Base-by-base conservation (phyloP, 2,113 vertebrate species). In the Callaeas wilsoni region DNA sequence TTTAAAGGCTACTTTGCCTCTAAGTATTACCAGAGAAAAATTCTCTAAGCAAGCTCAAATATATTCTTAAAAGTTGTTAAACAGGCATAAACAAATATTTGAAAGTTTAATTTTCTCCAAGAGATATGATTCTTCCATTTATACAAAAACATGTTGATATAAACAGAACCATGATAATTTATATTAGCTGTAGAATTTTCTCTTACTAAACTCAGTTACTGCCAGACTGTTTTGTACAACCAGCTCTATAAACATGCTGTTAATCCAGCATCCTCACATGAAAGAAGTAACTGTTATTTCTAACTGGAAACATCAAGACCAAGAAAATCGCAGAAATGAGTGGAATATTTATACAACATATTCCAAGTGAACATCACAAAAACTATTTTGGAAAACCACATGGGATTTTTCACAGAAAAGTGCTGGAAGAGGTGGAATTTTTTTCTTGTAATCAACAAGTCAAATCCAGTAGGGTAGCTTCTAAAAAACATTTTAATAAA, bases 221-320 rank as follows among this genome's bases (percentile, higher is more conserved):
- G 70, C 39, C 77, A 95, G 63, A 84, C 20, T 47, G 19, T 77
- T 92, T 89, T 81, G 74, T 71, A 94, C 81, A 81, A 96, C 87
- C 13, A 94, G 46, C 44, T 81, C 44, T 89, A 74, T 63, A 95
- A 93, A 92, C 63, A 90, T 44, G 26, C 57, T 81, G 39, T 56
- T 88, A 85, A 93, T 76, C 67, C 53, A 85, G 46, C 46, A 76
- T 62, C 81, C 79, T 71, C 79, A 78, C 35, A 84, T 41, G 44
- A 84, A 83, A 88, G 71, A 64, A 79, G 7, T 16, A 80, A 32
- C 41, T 30, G 20, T 53, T 76, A 86, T 57, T 91, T 84, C 41
- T 81, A 84, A 81, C 13, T 59, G 2, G 2, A 89, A 90, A 84
- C 4, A 1, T 87, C 63, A 74, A 76, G 67, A 79, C 32, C 57